Base-by-base conservation (phyloP, 2,888 invertebrate genomes). In the Andrena flavipes region DNA sequence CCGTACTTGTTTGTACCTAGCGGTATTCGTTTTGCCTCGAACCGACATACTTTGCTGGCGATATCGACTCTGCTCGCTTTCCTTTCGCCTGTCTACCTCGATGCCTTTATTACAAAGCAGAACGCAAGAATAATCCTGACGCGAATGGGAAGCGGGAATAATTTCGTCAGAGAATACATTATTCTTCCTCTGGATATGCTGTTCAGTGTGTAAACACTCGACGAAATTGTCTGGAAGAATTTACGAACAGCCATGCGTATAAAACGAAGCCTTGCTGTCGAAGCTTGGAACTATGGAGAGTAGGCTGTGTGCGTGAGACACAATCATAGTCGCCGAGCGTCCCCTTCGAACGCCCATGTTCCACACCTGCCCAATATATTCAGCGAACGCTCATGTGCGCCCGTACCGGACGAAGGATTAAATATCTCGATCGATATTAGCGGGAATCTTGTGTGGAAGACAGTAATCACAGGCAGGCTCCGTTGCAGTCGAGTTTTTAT, bases 1-100 rank as follows among this genome's bases (percentile, higher is more conserved):
- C 62, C 79, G 63, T 83, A 71, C 83, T 87, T 83, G 85, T 84
- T 84, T 84, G 80, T 84, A 85, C 76, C 75, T 83, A 86, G 80
- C 80, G 86, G 84, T 87, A 87, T 84, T 86, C 82, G 64, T 68
- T 79, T 65, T 65, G 65, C 74, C 60, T 70, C 75, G 75, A 42
- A 68, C 30, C 80, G 67, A 80, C 75, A 75, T 75, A 71, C 75
- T 74, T 74, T 20, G 54, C n/a, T 23, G 49, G 48, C 64, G 73
- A 76, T 69, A 80, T 82, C 68, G 80, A 76, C 82, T 68, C 51
- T 56, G 49, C 33, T 63, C 13, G 59, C 16, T 68, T 71, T 75
- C 67, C 80, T 71, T 80, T 80, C 75, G 62, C 54, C 42, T 26
- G 23, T 30, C 33, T 33, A 8, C n/a, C n/a, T 7, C 42, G 62